Conservation (phyloP, 2,797 vertebrate species). For the Peromyscus nudipes region DNA sequence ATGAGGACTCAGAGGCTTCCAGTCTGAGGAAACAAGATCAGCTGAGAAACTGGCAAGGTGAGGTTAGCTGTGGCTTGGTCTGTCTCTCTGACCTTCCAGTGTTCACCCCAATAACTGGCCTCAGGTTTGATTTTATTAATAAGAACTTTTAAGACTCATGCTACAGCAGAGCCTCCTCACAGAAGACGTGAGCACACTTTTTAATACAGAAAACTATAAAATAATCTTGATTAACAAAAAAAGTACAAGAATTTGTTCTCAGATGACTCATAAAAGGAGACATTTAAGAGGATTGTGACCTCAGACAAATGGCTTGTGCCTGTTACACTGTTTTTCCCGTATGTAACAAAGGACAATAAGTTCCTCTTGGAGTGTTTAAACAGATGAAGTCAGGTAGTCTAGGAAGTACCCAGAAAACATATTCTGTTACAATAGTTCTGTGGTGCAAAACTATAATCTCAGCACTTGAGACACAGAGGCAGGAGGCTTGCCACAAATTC, state of each 20-base stretch:
- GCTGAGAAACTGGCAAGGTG: too few species aligned
- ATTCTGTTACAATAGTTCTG: background rate
- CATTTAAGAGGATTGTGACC: background rate
- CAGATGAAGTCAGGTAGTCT: background rate
- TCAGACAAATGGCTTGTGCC: background rate
- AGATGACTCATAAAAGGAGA: background rate
- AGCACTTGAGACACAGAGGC: background rate
- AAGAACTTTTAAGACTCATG: too few species aligned
- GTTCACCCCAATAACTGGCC: too few species aligned
- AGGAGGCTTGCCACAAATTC: background rate
- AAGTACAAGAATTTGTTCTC: background rate
- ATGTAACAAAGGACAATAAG: slow-evolving; percentile 2
- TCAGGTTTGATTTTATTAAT: too few species aligned
- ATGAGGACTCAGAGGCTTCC: too few species aligned
- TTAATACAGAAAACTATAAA: slow-evolving; percentile 52
- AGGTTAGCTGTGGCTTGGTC: too few species aligned
- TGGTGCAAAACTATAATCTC: too few species aligned
- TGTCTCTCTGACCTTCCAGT: too few species aligned
- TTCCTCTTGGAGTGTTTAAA: background rate
- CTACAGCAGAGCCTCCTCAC: background rate
- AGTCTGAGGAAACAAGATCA: too few species aligned
- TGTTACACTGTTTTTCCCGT: background rate
- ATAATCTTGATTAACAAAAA: slow-evolving; percentile 12
- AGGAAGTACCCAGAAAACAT: background rate
- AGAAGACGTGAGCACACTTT: background rate